Base-by-base conservation (phyloP, 2,797 vertebrate genomes). In the Brotula barbata region DNA sequence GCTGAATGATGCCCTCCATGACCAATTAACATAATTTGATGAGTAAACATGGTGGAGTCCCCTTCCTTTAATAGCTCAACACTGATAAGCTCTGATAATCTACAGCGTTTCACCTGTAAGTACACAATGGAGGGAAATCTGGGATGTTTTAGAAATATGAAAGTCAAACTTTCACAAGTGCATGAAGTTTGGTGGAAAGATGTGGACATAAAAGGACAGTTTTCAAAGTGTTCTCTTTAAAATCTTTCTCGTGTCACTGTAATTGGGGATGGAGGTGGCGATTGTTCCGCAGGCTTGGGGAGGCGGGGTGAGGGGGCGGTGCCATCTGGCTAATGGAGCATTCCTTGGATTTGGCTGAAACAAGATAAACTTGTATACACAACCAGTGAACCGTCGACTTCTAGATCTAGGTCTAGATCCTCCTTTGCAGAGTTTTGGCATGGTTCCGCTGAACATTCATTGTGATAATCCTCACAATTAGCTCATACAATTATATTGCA, bases 151-250 rank as follows among this genome's bases (percentile, higher is more conserved):
- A 77, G 25, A 87, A 86, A 85, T 78, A 69, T 75, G 71, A 84
- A 88, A 82, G 68, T 64, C 46, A 28, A 50, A 84, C 76, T 79
- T 81, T 53, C 46, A 7, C 51, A 81, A 89, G 85, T 88, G 84
- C 83, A 75, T 71, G 65, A 75, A 64, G 49, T 25, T 56, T 33
- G 51, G 68, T 67, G 65, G 68, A 84, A 83, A 73, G 40, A 64
- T 34, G 34, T 34, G 52, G 28, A 67, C 59, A 22, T 59, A 47
- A 71, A 80, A 76, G 57, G 68, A 56, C 51, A 56, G 44, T 77
- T 64, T 79, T 75, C 58, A 78, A 77, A 75, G 64, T 62, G 3
- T 57, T 57, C 58, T 61, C 21, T 45, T 52, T 2, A 43, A 34
- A 17, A 47, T 46, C 21, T 51, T 56, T 46, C 17, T 21, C 45